Conservation (phyloP, 2,113 vertebrate species). For the Misgurnus mizolepis region DNA sequence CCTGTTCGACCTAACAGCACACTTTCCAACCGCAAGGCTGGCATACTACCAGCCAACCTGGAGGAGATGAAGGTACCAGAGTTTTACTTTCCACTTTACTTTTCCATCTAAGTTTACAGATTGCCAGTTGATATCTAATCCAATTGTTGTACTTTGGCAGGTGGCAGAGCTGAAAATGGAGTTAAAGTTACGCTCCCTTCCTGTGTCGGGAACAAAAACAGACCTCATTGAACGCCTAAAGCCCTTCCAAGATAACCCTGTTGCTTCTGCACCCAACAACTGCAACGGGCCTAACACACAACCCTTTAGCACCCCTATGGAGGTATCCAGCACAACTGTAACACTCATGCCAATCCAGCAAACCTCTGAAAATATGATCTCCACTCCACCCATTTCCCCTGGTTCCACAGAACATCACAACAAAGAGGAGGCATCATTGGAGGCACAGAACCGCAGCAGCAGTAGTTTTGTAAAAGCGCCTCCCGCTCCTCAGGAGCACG, state of each 20-base stretch:
- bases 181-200: slow-evolving; percentile 90
- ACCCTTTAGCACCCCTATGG: slow-evolving; percentile 66
- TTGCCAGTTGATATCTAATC: not conserved
- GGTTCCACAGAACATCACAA: slow-evolving; percentile 74
- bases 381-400: slow-evolving; percentile 87
- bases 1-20: slow-evolving; percentile 70
- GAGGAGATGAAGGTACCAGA: slow-evolving; percentile 92
- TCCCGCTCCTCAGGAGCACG: slow-evolving; percentile 78
- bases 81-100: not conserved
- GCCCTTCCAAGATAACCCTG: slow-evolving; percentile 84
- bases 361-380: slow-evolving; percentile 69
- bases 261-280: slow-evolving; percentile 43
- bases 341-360: slow-evolving; percentile 58
- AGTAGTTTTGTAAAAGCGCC: slow-evolving; percentile 64
- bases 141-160: slow-evolving; percentile 62
- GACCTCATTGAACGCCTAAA: slow-evolving; percentile 95
- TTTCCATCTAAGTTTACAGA: not conserved
- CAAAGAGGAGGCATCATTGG: slow-evolving; percentile 75
- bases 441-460: slow-evolving; percentile 66
- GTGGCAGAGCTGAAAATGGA: slow-evolving; percentile 96
- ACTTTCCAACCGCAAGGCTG: slow-evolving; percentile 81
- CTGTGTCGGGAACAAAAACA: slow-evolving; percentile 95
- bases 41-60: slow-evolving; percentile 88
- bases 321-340: slow-evolving; percentile 56
- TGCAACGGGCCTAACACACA: slow-evolving; percentile 18